These are phyloP conservation scores for Dolichotis patagonum DNA, from an alignment of 2,113 vertebrate genomes.

Conservation along the genomic window DNA sequence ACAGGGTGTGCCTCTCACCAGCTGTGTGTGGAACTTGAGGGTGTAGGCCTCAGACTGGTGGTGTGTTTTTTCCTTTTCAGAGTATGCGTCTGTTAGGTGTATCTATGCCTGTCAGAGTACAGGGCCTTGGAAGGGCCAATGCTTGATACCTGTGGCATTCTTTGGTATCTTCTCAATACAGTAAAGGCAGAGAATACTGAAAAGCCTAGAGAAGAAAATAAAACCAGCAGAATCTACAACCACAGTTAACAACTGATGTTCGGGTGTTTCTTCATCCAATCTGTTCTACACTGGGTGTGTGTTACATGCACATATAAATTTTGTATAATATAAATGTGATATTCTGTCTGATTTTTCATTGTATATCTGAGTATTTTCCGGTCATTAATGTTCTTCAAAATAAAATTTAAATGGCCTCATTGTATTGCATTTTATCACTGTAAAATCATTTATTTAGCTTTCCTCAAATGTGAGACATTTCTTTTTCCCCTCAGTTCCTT, in stretches of 20 bases:
- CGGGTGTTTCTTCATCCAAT: neutral
- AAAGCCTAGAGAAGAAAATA: neutral
- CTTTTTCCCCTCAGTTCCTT: neutral
- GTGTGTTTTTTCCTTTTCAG: neutral
- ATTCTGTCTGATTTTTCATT: neutral
- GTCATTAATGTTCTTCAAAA: neutral
- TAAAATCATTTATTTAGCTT: neutral
- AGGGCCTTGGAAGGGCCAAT: rapidly evolving
- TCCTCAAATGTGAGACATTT: neutral
- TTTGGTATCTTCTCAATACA: neutral
- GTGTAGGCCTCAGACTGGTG: neutral
- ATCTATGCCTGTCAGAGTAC: rapidly evolving
- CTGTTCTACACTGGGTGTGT: neutral
- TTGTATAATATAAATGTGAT: neutral
- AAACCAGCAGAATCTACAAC: neutral
- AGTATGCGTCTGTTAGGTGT: neutral
- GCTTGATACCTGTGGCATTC: rapidly evolving
- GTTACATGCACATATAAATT: neutral
- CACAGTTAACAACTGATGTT: neutral
- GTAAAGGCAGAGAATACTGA: neutral
- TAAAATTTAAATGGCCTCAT: neutral
- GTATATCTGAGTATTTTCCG: slow-evolving; percentile 11
- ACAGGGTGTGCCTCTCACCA: neutral
- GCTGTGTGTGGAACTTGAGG: neutral
- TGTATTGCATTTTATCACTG: neutral